Percentiles rank a stretch among this genome's conserved stretches.
phyloP scores from a whole-genome alignment of 92 coral and sea anemone species.

The Porites cylindrica region DNA sequence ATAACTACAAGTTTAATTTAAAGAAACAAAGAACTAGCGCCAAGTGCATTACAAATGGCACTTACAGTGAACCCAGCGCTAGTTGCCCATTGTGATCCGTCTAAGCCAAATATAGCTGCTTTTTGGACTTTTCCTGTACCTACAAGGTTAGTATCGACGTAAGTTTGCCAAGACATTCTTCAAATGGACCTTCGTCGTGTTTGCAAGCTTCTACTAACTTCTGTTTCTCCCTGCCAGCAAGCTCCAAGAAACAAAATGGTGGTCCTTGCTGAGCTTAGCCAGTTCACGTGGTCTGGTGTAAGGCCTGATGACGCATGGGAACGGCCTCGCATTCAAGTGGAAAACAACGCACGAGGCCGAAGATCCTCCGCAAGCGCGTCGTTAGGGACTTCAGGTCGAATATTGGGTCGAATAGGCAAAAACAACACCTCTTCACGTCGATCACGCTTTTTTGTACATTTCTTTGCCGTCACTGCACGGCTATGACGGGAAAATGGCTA shows the following conservation, averaged over 20 bases:
- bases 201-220: not conserved
- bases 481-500: no score
- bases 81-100: constrained; percentile 82
- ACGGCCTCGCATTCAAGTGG: constrained; percentile 21
- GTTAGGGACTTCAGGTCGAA: no score
- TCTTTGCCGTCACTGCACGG: no score
- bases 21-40: not conserved
- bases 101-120: constrained; percentile 82
- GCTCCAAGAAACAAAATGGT: constrained; percentile 13
- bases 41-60: not conserved
- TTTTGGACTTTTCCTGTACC: constrained; percentile 78
- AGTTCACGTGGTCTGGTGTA: constrained; percentile 10
- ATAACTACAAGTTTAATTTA: no score
- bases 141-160: constrained; percentile 78
- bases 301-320: constrained; percentile 18
- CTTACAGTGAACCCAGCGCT: constrained; percentile 81
- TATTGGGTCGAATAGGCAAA: no score
- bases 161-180: constrained; percentile 88
- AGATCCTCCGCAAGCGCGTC: no score
- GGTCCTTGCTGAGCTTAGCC: constrained; percentile 6
- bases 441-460: no score
- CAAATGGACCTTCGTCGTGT: not conserved
- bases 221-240: not conserved
- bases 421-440: no score
- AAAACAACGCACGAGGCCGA: not conserved